Percentiles rank a stretch among this genome's conserved stretches.
These are phyloP conservation scores for Enoplosus armatus DNA, from an alignment of 2,797 vertebrate species.

Conservation along the genomic window DNA sequence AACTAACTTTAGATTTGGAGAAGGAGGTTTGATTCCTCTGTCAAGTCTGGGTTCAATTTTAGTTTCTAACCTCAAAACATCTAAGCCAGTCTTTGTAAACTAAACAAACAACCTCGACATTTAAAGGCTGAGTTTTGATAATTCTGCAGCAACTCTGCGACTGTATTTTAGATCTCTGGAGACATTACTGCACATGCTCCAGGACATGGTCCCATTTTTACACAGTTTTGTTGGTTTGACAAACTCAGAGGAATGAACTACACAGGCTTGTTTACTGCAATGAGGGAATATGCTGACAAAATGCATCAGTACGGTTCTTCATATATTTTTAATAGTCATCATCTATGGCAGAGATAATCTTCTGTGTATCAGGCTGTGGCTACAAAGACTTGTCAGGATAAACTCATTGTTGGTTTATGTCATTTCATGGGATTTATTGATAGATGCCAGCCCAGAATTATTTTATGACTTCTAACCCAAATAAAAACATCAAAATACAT, in stretches of 20 bases:
- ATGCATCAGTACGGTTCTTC: neutral
- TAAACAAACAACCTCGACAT: conserved; percentile 20
- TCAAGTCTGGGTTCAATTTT: neutral
- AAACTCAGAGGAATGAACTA: conserved; percentile 10
- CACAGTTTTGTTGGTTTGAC: conserved; percentile 1
- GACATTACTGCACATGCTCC: conserved; percentile 12
- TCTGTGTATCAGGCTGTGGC: neutral
- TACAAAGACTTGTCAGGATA: neutral
- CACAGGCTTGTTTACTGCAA: neutral
- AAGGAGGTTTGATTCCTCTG: neutral
- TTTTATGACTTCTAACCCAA: conserved; percentile 24
- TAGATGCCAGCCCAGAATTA: neutral
- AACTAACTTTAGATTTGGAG: neutral
- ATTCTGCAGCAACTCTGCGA: conserved; percentile 5
- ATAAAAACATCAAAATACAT: conserved; percentile 19
- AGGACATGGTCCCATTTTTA: neutral
- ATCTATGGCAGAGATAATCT: conserved; percentile 1
- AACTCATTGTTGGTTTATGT: neutral
- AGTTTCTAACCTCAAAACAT: conserved; percentile 13
- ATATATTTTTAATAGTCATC: conserved; percentile 5
- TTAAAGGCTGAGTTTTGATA: conserved; percentile 11
- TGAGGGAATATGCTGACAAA: conserved; percentile 29
- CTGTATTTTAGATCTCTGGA: neutral
- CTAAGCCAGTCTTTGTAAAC: conserved; percentile 11
- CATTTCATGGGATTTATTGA: neutral